These are phyloP conservation scores for Micoletzkya japonica DNA, from an alignment of 2,888 invertebrate genomes.

Conservation along the genomic window DNA sequence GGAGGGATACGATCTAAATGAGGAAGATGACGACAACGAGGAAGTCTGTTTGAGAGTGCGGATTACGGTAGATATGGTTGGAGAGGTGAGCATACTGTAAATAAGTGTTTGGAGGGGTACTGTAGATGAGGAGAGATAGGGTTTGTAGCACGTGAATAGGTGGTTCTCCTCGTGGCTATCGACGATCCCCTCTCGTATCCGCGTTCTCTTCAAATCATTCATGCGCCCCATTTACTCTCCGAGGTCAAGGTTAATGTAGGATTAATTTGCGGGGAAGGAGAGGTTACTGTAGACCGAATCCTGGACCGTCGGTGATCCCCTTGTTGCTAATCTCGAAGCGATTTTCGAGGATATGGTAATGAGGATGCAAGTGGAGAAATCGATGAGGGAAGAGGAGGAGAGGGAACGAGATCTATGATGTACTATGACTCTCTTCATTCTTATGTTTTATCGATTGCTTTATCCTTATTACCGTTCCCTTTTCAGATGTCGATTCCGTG, in stretches of 20 bases:
- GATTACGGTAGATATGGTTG: background rate
- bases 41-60: slow-evolving; percentile 15
- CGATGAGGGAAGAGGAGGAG: slow-evolving; percentile 3
- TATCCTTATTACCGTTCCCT: too few relatives aligned
- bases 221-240: background rate
- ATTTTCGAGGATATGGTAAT: slow-evolving; percentile 9
- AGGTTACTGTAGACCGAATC: slow-evolving; percentile 5
- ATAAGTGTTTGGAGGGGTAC: background rate
- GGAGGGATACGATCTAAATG: slow-evolving; percentile 4
- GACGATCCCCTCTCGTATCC: slow-evolving; percentile 21
- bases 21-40: background rate
- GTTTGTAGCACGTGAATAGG: background rate
- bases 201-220: background rate
- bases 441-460: too few relatives aligned
- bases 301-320: slow-evolving; percentile 8
- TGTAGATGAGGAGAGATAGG: background rate
- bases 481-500: too few relatives aligned
- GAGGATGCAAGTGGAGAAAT: slow-evolving; percentile 3
- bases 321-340: slow-evolving; percentile 22
- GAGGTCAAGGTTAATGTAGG: slow-evolving; percentile 16
- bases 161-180: slow-evolving; percentile 6
- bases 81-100: slow-evolving; percentile 3
- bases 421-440: too few relatives aligned
- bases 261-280: background rate
- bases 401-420: background rate